A percentile compares a stretch with the other conserved stretches of the same genome.
phyloP scores from a whole-genome alignment of 2,113 vertebrate genomes.

The Nanorana parkeri region DNA sequence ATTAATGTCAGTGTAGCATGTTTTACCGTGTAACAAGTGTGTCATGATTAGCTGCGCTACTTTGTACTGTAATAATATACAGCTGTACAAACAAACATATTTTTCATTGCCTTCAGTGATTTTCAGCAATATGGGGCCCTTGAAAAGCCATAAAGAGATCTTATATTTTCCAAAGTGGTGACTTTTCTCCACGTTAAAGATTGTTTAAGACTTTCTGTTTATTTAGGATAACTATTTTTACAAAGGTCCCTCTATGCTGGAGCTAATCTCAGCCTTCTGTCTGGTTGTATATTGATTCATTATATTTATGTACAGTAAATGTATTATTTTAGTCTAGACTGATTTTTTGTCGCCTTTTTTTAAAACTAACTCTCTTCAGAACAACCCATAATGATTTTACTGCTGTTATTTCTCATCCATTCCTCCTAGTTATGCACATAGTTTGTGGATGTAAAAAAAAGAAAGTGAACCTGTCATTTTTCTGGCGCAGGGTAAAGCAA shows the following conservation, averaged over 20 bases:
- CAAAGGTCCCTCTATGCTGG: not conserved
- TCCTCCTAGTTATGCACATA: no score
- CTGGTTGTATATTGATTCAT: slow-evolving; percentile 13
- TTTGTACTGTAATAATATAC: slow-evolving; percentile 28
- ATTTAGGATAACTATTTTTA: slow-evolving; percentile 12
- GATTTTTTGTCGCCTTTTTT: not conserved
- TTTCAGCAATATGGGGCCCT: slow-evolving; percentile 1
- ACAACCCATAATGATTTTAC: not conserved
- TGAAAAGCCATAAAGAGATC: not conserved
- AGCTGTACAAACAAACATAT: slow-evolving; percentile 31
- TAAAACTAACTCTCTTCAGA: not conserved
- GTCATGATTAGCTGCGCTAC: not conserved
- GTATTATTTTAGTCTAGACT: slow-evolving; percentile 28
- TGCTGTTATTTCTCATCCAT: not conserved
- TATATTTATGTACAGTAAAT: slow-evolving; percentile 7
- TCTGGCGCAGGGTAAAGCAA: no score
- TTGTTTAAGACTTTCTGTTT: slow-evolving; percentile 15
- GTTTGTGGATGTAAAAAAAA: no score
- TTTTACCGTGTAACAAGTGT: not conserved
- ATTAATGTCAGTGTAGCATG: not conserved
- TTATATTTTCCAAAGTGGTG: slow-evolving; percentile 22
- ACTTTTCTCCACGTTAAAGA: not conserved
- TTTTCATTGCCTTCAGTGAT: slow-evolving; percentile 18
- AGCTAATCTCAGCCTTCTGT: not conserved
- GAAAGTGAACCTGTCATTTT: no score